A percentile compares a stretch with the other conserved stretches of the same genome.
These are phyloP conservation scores for Eupeodes latifasciatus DNA, from an alignment of 2,888 invertebrate species.

Conservation along the genomic window DNA sequence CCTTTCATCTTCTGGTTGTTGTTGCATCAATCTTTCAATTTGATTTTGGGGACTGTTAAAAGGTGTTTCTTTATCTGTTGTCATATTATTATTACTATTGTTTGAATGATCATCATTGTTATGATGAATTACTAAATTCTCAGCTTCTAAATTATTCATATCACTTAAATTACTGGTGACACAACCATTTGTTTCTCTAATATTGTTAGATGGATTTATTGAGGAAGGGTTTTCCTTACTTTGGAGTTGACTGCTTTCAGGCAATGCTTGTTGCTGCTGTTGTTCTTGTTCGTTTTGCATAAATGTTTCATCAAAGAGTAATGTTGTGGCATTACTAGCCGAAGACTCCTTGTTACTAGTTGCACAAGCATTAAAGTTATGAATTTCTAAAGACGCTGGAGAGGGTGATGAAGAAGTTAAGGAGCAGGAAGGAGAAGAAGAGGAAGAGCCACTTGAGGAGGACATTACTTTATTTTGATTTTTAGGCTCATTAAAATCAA, in stretches of 20 bases:
- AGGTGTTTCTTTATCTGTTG: constrained; percentile 16
- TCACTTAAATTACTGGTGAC: constrained; percentile 58
- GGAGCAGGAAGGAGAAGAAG: background rate
- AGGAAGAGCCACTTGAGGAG: background rate
- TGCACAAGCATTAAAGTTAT: constrained; percentile 48
- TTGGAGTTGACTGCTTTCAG: constrained; percentile 41
- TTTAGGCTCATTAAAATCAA: constrained; percentile 31
- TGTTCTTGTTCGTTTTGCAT: background rate
- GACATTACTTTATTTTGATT: constrained; percentile 16
- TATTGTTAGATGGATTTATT: constrained; percentile 34
- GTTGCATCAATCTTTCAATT: constrained; percentile 36
- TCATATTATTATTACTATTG: constrained; percentile 39
- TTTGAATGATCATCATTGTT: constrained; percentile 57
- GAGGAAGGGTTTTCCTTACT: constrained; percentile 41
- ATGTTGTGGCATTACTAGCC: constrained; percentile 49
- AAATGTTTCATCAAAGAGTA: constrained; percentile 33
- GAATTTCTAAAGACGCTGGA: constrained; percentile 1
- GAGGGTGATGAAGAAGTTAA: background rate
- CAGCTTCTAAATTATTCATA: constrained; percentile 63
- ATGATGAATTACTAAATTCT: constrained; percentile 67
- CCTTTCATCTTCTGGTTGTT: constrained; percentile 37
- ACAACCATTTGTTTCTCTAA: constrained; percentile 67
- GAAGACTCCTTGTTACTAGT: constrained; percentile 38
- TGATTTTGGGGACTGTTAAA: constrained; percentile 22
- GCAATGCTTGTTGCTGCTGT: constrained; percentile 5